Evolutionary conservation across 2,797 vertebrate species (phyloP).

Genomic region (Cygnus olor): DNA sequence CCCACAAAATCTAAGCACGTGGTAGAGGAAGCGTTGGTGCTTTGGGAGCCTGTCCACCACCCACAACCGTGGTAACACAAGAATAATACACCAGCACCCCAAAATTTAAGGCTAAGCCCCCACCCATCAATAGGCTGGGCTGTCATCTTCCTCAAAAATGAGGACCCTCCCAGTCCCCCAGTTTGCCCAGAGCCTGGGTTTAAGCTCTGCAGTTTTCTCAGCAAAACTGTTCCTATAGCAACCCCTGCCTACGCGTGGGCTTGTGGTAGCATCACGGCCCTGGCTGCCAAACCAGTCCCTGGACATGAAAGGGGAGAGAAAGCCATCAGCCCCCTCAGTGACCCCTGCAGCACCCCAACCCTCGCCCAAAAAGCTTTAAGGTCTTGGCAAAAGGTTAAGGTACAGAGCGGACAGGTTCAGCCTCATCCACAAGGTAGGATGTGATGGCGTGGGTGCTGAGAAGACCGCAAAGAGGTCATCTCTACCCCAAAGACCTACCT

Average conservation of each 20-base stretch:
- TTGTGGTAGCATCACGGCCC: neutral
- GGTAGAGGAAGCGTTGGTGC: neutral
- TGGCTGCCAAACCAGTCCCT: neutral
- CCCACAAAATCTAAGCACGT: neutral
- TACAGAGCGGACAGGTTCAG: neutral
- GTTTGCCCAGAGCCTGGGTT: conserved; percentile 21
- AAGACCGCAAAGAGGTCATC: neutral
- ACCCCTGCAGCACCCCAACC: neutral
- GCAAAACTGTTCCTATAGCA: conserved; percentile 50
- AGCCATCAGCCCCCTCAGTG: neutral
- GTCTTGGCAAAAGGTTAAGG: neutral
- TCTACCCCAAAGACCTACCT: conserved; percentile 27
- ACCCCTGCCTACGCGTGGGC: conserved; percentile 2
- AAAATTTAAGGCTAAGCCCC: neutral
- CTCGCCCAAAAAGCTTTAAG: neutral
- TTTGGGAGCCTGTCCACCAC: neutral
- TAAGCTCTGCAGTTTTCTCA: neutral
- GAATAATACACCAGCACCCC: neutral
- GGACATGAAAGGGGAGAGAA: neutral
- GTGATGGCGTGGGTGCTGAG: neutral
- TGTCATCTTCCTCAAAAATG: neutral
- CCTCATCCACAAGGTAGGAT: neutral
- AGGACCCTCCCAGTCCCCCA: neutral
- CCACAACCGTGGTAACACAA: fast-evolving
- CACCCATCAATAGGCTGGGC: neutral